Base-by-base conservation (phyloP, 1,140 invertebrate genomes). In the Lysiphlebus fabarum region DNA sequence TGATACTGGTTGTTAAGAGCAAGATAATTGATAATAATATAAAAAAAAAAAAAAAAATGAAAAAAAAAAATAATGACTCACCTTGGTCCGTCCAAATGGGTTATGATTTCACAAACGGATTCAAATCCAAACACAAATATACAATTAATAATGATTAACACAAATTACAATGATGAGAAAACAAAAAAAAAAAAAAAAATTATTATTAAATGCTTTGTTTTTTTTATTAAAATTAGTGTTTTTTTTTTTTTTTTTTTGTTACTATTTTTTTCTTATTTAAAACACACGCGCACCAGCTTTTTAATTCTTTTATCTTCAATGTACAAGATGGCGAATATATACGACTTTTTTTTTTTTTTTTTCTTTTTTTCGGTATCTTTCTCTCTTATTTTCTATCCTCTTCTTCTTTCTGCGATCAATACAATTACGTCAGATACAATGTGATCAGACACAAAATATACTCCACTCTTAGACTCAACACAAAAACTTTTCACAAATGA, bases 61-160 rank as follows among this genome's bases (percentile, higher is more conserved):
- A 26, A 48, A 6, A 5, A 56, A 37, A 17, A 36, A n/a, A 9
- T 45, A 73, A 65, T 8, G 48, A 67, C 70, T 78, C 74, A 85
- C 84, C 81, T 85, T 84, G 84, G 84, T 85, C 84, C 84, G 84
- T 85, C 82, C 84, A 84, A 82, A 84, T 85, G 84, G 84, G 84
- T 84, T 78, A 75, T 79, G 74, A 80, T 76, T 81, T 80, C 77
- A 83, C 74, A 83, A 84, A 79, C 77, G 79, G 79, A 80, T 82
- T 79, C 74, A 74, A 79, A 78, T 79, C 78, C 79, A 72, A 76
- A 74, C 75, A 67, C 76, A 76, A 75, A 66, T 75, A 78, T 70
- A 71, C 71, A 75, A 40, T 48, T 73, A 64, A 74, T 77, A 76
- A 76, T 77, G 82, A 84, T 84, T 77, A 74, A 71, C 76, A 70